Conservation (phyloP, 2,113 vertebrate genomes). For the Pteropus alecto region DNA sequence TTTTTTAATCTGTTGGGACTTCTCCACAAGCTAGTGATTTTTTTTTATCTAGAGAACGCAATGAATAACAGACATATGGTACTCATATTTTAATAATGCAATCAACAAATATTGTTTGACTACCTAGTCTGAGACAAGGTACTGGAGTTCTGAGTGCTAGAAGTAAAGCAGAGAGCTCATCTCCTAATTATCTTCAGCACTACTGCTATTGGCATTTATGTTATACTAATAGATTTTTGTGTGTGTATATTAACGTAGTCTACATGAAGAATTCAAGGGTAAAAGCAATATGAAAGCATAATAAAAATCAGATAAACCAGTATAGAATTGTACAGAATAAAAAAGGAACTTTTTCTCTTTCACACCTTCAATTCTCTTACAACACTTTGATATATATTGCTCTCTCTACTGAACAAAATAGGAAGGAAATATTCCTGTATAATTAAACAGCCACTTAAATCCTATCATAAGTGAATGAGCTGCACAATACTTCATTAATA, state of each 20-base stretch:
- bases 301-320: neutral
- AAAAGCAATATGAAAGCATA: neutral
- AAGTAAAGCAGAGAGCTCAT: neutral
- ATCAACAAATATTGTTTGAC: neutral
- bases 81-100: neutral
- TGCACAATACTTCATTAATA: neutral
- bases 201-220: neutral
- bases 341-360: neutral
- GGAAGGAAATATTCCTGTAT: neutral
- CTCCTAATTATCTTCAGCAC: neutral
- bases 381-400: neutral
- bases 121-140: neutral
- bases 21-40: neutral
- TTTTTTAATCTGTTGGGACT: constrained; percentile 36
- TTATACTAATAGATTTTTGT: neutral
- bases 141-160: neutral
- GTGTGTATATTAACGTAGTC: neutral
- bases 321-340: neutral
- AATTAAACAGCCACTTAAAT: neutral
- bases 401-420: neutral
- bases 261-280: neutral
- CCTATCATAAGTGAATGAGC: neutral
- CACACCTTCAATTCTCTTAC: neutral
- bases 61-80: neutral
- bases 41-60: constrained; percentile 13